Evolutionary conservation across 2,797 vertebrate species (phyloP).

Genomic region (Anguilla megastoma): DNA sequence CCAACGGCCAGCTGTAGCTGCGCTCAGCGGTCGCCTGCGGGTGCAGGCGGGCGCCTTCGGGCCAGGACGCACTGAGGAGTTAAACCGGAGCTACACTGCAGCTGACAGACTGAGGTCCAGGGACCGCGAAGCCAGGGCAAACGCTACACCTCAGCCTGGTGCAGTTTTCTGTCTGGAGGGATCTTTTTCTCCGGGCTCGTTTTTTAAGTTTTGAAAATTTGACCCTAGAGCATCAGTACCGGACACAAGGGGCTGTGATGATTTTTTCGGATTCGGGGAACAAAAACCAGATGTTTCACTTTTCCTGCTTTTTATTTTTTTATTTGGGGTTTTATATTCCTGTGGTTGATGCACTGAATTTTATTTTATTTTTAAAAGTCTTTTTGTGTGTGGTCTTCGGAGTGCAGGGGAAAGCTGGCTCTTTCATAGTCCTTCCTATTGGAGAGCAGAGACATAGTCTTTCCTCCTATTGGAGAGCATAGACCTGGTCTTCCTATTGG

Average conservation of each 20-base stretch:
- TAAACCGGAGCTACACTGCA: conserved; percentile 91
- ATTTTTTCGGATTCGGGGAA: conserved; percentile 92
- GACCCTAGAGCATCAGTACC: conserved; percentile 82
- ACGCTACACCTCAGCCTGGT: conserved; percentile 93
- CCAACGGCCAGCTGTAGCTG: conserved; percentile 96
- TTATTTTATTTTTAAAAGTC: conserved; percentile 74
- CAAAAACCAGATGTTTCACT: conserved; percentile 78
- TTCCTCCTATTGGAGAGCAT: conserved; percentile 35
- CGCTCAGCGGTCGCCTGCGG: conserved; percentile 37
- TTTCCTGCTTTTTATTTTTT: conserved; percentile 91
- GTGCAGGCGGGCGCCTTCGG: neutral
- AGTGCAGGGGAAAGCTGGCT: conserved; percentile 25
- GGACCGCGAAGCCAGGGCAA: conserved; percentile 70
- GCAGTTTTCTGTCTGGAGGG: conserved; percentile 95
- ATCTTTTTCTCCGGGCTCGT: conserved; percentile 78
- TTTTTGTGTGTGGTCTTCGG: conserved; percentile 67
- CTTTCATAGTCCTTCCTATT: conserved; percentile 24
- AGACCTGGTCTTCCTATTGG: conserved; percentile 43
- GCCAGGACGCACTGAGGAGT: conserved; percentile 71
- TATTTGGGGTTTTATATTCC: conserved; percentile 67
- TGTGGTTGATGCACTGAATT: conserved; percentile 98
- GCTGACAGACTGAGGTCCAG: conserved; percentile 73
- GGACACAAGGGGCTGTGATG: conserved; percentile 86
- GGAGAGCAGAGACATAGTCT: conserved; percentile 44
- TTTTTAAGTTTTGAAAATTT: conserved; percentile 79